Base-by-base conservation (phyloP, 2,888 invertebrate genomes). In the Rhyacophila evoluta region DNA sequence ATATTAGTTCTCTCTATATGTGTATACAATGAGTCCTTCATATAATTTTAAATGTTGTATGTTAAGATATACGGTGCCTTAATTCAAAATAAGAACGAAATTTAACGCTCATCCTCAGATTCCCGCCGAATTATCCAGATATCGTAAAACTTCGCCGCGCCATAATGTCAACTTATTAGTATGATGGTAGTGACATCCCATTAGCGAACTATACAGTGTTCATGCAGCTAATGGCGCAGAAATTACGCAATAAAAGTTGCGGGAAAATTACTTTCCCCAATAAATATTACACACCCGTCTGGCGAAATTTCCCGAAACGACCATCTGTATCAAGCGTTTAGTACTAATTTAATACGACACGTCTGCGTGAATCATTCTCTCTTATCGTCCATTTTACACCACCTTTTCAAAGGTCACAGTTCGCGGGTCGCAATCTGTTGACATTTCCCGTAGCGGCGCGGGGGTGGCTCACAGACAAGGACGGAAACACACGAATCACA, bases 381-480 rank as follows among this genome's bases (percentile, higher is more conserved):
- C 55, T 55, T 55, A 55, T 55, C 55, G 55, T 19, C 55, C 55
- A 69, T 69, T 69, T 69, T 69, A 29, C 72, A 37, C 36, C 37
- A 72, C 27, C 29, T 71, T 41, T 72, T 3, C 25, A 77, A 77
- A 73, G 77, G 73, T 68, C 37, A 41, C 73, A 77, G 77, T 77
- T 77, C 73, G 73, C 77, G 73, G 73, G 73, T 39, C 73, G 33
- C 12, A 72, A 33, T 41, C 15, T 41, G 70, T 76, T 72, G 76
- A 77, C 73, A 77, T 77, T 77, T 73, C 28, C 72, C 33, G 36
- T 8, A 28, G 11, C 0, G 37, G 29, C 19, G 29, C 25, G 36
- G 76, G 71, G 71, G 37, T 41, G 27, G 71, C 55, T 69, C 28
- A 28, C 15, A 27, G 67, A 72, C 37, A 67, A 73, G 12, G 36